Base-by-base conservation (phyloP, 2,888 invertebrate genomes). In the Schizotus pectinicornis region DNA sequence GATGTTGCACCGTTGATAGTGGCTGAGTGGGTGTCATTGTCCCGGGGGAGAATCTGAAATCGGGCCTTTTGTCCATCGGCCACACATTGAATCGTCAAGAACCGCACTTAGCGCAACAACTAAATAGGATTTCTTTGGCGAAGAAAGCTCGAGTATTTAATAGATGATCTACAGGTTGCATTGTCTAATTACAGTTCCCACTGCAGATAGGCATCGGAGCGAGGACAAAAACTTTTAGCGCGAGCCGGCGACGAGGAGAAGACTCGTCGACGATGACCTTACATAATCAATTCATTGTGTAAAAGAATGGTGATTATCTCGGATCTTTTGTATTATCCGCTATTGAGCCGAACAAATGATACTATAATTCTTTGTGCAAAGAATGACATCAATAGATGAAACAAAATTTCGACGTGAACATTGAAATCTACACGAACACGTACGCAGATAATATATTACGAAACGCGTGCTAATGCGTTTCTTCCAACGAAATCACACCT, bases 271-370 rank as follows among this genome's bases (percentile, higher is more conserved):
- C 50, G 62, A 64, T 62, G 64, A 61, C 61, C 63, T 63, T 61
- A 65, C 61, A 65, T 65, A 63, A 63, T 65, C 63, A 63, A 65
- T 65, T 65, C 65, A 63, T 65, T 65, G 63, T 65, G 48, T 59
- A 63, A 65, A 63, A 63, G 62, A 65, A 63, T 63, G 52, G 62
- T 59, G 61, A 59, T 62, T 56, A 62, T 62, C 62, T 61, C 48
- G 49, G 46, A 37, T 35, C 61, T 62, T 62, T 64, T 64, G 58
- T 64, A 48, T 58, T 59, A 53, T 30, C 57, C 56, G 48, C 60
- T 56, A 62, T 64, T 62, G 50, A 53, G 46, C 32, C 39, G 50
- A 47, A 58, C 58, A 54, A 57, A 48, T 46, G 49, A 53, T 53
- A 60, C 47, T 55, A 43, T 47, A 54, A 51, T 51, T 56, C 59